Conservation (phyloP, 2,888 invertebrate genomes). For the Hermodice carunculata region DNA sequence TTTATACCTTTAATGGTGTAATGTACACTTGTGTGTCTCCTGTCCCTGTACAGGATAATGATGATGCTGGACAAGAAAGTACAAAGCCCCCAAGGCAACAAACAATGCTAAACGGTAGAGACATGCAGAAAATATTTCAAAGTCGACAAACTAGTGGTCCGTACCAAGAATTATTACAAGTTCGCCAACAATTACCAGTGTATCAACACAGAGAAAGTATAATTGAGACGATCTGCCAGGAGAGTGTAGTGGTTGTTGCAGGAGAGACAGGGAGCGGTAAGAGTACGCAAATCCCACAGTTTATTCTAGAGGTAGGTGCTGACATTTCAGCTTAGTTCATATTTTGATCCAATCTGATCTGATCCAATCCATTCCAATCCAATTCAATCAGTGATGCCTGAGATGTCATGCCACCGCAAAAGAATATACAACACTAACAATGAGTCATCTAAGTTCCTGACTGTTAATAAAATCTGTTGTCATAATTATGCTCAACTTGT, state of each 20-base stretch:
- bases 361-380: no score
- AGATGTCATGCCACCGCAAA: no score
- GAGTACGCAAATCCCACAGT: conserved; percentile 68
- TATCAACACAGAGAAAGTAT: conserved; percentile 50
- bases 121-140: not conserved
- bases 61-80: not conserved
- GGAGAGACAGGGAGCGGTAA: conserved; percentile 68
- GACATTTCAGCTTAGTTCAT: no score
- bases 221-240: conserved; percentile 42
- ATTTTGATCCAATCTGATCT: no score
- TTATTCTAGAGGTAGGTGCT: conserved; percentile 60
- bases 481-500: no score
- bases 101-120: not conserved
- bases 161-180: conserved; percentile 45
- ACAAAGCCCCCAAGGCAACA: not conserved
- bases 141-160: conserved; percentile 16
- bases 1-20: no score
- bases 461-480: no score
- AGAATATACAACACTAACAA: no score
- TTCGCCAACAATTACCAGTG: conserved; percentile 57
- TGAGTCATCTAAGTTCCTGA: no score
- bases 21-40: no score
- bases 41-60: no score
- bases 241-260: conserved; percentile 61
- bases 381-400: no score